Evolutionary conservation across 2,888 invertebrate species (phyloP), one percentile per base, ranked within the genome.

Genomic region (Lepidocyrtinus sp.): DNA sequence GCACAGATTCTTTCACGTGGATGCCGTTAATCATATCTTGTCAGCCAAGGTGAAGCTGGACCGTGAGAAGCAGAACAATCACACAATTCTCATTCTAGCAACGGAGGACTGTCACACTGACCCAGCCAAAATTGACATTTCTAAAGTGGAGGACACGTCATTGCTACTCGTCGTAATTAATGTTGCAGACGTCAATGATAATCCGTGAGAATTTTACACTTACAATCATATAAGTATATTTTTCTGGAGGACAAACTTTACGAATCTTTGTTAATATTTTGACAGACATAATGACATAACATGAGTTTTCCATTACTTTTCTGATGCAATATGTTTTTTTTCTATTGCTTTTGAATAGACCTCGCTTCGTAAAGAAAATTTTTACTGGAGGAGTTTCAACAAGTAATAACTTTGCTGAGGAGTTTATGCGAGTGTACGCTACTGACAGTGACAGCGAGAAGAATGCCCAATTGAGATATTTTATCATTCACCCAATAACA

Each of bases 371-470:
- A 1, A 93, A 92, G 81, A 91, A 92, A 84, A 92, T 96, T 81
- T 96, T 98, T 88, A 97, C 97, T 0, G 97, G 97, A 0, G 98
- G 98, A 0, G 95, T 98, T 0, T 96, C 97, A 15, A 97, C 97
- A 0, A 96, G 95, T 83, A 95, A 96, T 0, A 94, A 96, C 88
- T 97, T 97, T 88, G 97, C 96, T 0, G 93, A 94, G 0, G 93
- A 93, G 87, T 95, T 96, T 87, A 95, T 96, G 94, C 91, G 92
- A 83, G 91, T 96, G 0, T 93, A 94, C 36, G 86, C 86, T 0
- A 81, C 72, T 1, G 81, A 73, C 87, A 88, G 83, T 7, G 81
- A 78, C 45, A 91, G 91, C 82, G 94, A 93, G 0, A 89, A 90
- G 1, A 96, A 96, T 88, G 93, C 95, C 0, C 90, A 91, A 87